Conservation (phyloP, 2,888 invertebrate species). For the Eupithecia tripunctaria region DNA sequence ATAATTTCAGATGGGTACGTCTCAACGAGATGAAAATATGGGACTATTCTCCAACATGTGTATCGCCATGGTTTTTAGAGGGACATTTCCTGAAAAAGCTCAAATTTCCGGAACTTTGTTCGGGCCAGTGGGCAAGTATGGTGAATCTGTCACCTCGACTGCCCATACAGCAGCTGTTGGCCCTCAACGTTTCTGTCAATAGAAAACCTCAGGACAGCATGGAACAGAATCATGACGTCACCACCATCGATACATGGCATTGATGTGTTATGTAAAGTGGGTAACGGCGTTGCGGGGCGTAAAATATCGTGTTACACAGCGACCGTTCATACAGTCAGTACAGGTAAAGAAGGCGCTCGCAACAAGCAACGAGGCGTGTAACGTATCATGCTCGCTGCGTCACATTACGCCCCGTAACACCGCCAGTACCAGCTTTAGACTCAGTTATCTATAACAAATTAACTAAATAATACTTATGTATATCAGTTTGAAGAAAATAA, state of each 20-base stretch:
- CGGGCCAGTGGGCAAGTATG: slow-evolving; percentile 92
- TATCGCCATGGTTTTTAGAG: slow-evolving; percentile 89
- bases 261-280: no score
- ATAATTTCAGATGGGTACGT: slow-evolving; percentile 86
- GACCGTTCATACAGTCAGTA: no score
- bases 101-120: slow-evolving; percentile 89
- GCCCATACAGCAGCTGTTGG: slow-evolving; percentile 82
- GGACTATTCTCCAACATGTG: slow-evolving; percentile 88
- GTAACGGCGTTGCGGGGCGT: no score
- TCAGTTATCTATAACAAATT: background rate
- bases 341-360: no score
- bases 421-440: no score
- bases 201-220: slow-evolving; percentile 79
- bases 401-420: no score
- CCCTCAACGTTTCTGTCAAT: slow-evolving; percentile 79
- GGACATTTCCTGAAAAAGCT: slow-evolving; percentile 88
- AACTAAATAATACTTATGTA: background rate
- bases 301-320: no score
- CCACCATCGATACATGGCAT: slow-evolving; percentile 71
- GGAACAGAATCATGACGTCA: slow-evolving; percentile 76
- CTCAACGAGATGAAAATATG: slow-evolving; percentile 87
- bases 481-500: background rate
- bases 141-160: slow-evolving; percentile 87
- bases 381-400: no score
- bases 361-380: no score